A percentile compares a stretch with the other conserved stretches of the same genome.
Evolutionary conservation across 2,797 vertebrate species (phyloP).

Genomic region (Bovichtus variegatus): DNA sequence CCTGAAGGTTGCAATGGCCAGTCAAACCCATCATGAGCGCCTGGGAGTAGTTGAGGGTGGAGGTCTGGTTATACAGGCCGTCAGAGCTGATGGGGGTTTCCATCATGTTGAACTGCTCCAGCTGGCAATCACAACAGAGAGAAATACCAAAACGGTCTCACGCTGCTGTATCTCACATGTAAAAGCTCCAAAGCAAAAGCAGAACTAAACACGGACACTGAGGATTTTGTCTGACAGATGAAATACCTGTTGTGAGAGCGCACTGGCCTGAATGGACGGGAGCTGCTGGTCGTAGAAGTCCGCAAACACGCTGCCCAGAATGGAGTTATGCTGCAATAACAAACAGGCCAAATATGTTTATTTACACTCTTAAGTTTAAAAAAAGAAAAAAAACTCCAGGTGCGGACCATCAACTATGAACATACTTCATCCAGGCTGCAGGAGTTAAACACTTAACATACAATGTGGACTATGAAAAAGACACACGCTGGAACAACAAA

Average conservation of each 20-base stretch:
- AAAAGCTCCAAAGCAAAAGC: not conserved
- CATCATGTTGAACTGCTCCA: constrained; percentile 97
- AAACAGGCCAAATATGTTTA: constrained; percentile 44
- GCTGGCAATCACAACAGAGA: constrained; percentile 75
- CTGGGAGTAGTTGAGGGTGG: constrained; percentile 95
- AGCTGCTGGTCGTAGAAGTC: constrained; percentile 97
- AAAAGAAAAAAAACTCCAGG: not conserved
- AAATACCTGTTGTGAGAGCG: constrained; percentile 95
- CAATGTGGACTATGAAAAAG: constrained; percentile 13
- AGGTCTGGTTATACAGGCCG: constrained; percentile 90
- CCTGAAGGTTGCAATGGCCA: constrained; percentile 89
- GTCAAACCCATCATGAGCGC: constrained; percentile 95
- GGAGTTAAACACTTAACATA: constrained; percentile 23
- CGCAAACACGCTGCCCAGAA: constrained; percentile 93
- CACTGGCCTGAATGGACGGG: constrained; percentile 92
- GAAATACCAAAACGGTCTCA: not conserved
- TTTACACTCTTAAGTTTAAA: constrained; percentile 6
- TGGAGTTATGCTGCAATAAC: constrained; percentile 91
- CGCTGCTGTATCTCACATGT: not conserved
- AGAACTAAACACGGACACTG: not conserved
- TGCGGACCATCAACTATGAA: not conserved
- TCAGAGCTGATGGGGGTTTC: constrained; percentile 91
- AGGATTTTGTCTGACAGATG: not conserved
- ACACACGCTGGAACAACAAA: constrained; percentile 30
- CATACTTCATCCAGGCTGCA: constrained; percentile 1